phyloP scores from a whole-genome alignment of 2,888 invertebrate genomes.

The Lottia scabra region DNA sequence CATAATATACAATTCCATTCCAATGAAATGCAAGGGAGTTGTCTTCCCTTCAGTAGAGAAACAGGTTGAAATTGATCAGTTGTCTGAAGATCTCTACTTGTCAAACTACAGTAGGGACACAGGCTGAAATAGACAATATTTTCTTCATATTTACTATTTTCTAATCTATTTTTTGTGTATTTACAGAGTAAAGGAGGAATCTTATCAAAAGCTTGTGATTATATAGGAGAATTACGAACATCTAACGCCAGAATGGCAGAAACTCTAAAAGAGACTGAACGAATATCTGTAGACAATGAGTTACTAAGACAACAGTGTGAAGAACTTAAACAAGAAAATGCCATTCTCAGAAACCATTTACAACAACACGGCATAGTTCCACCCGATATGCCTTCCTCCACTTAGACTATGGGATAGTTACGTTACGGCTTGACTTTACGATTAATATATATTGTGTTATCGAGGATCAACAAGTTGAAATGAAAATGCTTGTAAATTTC shows the following conservation, averaged over 20 bases:
- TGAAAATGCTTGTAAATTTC: too few species aligned
- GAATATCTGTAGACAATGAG: slow-evolving; percentile 79
- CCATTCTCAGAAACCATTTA: slow-evolving; percentile 76
- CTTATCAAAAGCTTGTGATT: slow-evolving; percentile 93
- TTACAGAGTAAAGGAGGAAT: slow-evolving; percentile 93
- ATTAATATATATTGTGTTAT: too few species aligned
- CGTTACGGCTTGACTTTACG: too few species aligned
- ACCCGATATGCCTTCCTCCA: slow-evolving; percentile 33
- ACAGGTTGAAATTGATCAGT: too few species aligned
- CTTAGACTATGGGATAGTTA: not conserved
- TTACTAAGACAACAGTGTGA: slow-evolving; percentile 79
- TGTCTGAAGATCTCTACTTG: too few species aligned
- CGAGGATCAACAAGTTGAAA: too few species aligned
- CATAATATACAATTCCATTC: too few species aligned
- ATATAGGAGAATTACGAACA: slow-evolving; percentile 86
- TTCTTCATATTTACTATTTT: too few species aligned
- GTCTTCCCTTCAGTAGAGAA: too few species aligned
- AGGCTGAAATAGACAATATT: too few species aligned
- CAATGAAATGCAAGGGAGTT: too few species aligned
- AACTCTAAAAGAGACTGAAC: slow-evolving; percentile 79
- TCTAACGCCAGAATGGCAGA: slow-evolving; percentile 81
- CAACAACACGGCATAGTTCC: slow-evolving; percentile 76
- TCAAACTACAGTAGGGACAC: too few species aligned
- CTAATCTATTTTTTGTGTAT: slow-evolving; percentile 17
- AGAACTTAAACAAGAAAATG: slow-evolving; percentile 83